Conservation (phyloP, 2,888 invertebrate species). For the Argyresthia albistria region DNA sequence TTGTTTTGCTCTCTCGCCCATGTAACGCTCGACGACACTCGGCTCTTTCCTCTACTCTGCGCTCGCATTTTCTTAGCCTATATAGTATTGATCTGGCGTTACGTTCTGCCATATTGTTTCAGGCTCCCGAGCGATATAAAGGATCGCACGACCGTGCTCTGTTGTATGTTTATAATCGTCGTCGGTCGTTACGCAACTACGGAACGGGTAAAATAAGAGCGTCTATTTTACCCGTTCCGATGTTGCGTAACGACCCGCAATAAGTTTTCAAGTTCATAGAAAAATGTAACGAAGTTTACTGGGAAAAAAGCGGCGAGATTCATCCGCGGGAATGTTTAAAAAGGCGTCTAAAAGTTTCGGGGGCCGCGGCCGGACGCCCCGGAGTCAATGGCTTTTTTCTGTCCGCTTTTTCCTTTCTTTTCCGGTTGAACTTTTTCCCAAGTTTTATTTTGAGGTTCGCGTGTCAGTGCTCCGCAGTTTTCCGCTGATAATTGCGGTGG, state of each 20-base stretch:
- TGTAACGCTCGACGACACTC: constrained; percentile 18
- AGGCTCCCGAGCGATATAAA: constrained; percentile 5
- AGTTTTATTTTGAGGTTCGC: constrained; percentile 67
- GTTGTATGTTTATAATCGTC: neutral
- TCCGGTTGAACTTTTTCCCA: constrained; percentile 64
- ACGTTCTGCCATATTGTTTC: constrained; percentile 50
- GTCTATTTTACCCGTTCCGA: neutral
- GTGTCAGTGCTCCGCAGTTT: constrained; percentile 70
- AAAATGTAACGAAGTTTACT: constrained; percentile 14
- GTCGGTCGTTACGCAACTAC: too few species aligned
- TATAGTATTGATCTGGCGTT: constrained; percentile 62
- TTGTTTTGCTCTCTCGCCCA: constrained; percentile 44
- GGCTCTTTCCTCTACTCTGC: constrained; percentile 34
- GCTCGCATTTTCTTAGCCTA: constrained; percentile 53
- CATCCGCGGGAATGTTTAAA: constrained; percentile 52
- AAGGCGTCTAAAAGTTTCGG: constrained; percentile 57
- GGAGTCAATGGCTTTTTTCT: constrained; percentile 70
- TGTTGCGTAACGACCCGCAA: neutral
- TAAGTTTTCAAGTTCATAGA: neutral
- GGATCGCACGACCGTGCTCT: neutral
- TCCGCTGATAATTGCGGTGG: constrained; percentile 67
- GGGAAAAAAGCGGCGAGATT: constrained; percentile 26
- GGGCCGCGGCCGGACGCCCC: constrained; percentile 32
- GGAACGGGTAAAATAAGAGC: too few species aligned
- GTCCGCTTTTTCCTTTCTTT: constrained; percentile 55